These are phyloP conservation scores for Eudyptes chrysolophus DNA, from an alignment of 2,113 vertebrate genomes.

Conservation along the genomic window DNA sequence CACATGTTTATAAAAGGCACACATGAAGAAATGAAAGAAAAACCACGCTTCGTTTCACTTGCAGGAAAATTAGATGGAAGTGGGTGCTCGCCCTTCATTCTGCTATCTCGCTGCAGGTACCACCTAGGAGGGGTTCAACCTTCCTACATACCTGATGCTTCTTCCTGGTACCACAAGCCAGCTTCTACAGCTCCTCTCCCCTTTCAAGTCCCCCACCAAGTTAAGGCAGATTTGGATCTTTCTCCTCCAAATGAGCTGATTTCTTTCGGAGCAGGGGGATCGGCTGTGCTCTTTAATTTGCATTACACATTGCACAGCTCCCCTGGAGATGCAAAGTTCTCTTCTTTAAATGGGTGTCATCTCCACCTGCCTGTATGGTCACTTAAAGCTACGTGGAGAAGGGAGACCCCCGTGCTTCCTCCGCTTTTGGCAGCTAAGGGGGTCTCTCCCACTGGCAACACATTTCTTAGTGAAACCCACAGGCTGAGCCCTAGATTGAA, in stretches of 20 bases:
- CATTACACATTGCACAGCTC: rapidly evolving
- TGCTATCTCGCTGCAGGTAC: neutral
- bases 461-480: neutral
- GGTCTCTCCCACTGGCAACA: neutral
- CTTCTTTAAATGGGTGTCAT: neutral
- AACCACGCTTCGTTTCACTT: conserved; percentile 17
- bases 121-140: neutral
- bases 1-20: conserved; percentile 25
- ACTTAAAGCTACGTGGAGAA: neutral
- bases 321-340: neutral
- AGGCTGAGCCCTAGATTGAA: rapidly evolving
- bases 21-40: conserved; percentile 56
- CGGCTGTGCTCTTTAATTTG: neutral
- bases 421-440: neutral
- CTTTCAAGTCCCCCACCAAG: conserved; percentile 17
- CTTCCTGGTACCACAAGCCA: neutral
- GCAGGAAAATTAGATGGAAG: neutral
- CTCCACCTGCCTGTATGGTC: neutral
- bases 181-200: neutral
- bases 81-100: neutral
- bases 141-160: neutral
- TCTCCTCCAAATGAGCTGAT: neutral
- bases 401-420: neutral
- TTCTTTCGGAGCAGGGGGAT: neutral
- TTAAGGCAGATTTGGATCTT: neutral